These are phyloP conservation scores for Aurelia aurita DNA, from an alignment of 30 jellyfish, hydroid and myxozoan species.

Conservation along the genomic window DNA sequence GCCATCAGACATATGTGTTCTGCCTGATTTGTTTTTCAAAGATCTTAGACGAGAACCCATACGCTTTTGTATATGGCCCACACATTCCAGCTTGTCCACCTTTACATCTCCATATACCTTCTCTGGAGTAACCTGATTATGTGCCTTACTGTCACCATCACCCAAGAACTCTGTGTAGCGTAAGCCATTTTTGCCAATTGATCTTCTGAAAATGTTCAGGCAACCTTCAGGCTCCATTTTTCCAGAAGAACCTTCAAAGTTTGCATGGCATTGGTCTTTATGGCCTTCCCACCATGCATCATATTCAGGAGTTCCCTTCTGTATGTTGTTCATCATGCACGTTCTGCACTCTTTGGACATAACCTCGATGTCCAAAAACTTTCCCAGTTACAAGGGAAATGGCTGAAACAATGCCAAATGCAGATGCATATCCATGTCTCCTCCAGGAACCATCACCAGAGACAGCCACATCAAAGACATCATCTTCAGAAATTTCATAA, in stretches of 20 bases:
- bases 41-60: conserved; percentile 9
- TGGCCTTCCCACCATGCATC: conserved; percentile 24
- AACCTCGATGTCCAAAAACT: conserved; percentile 11
- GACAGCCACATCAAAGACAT: conserved; percentile 4
- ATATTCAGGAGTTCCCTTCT: conserved; percentile 14
- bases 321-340: background rate
- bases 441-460: conserved; percentile 27
- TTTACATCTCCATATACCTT: conserved; percentile 14
- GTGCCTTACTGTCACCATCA: conserved; percentile 28
- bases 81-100: background rate
- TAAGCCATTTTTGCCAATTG: background rate
- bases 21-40: background rate
- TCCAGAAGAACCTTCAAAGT: no score
- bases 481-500: conserved; percentile 10
- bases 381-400: conserved; percentile 15
- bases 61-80: no score
- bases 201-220: background rate
- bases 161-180: conserved; percentile 12
- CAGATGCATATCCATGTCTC: background rate
- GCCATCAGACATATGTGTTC: background rate
- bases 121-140: background rate
- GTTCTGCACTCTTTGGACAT: conserved; percentile 25
- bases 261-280: background rate
- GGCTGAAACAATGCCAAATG: conserved; percentile 1
- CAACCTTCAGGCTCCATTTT: no score